Conservation (phyloP, 2,113 vertebrate species). For the Indicator maculatus region DNA sequence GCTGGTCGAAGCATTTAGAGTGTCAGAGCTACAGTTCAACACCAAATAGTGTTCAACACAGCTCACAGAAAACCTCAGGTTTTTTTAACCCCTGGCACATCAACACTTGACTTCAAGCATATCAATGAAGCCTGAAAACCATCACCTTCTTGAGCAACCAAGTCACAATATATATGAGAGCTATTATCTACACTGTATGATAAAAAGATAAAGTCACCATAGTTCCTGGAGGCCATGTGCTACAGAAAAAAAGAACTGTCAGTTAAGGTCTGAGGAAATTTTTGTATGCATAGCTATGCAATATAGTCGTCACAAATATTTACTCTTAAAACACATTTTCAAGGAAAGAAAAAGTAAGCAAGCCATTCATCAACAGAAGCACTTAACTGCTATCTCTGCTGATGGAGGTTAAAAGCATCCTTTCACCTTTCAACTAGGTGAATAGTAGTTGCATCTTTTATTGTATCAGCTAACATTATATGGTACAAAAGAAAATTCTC, state of each 20-base stretch:
- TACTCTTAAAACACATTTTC: not conserved
- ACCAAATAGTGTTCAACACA: not conserved
- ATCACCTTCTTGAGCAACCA: not conserved
- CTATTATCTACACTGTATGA: not conserved
- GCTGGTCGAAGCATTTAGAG: not conserved
- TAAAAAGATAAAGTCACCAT: not conserved
- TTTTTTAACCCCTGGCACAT: not conserved
- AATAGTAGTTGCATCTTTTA: not conserved
- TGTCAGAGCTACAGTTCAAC: not conserved
- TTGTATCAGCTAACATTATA: not conserved
- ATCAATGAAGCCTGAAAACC: not conserved
- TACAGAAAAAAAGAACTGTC: not conserved
- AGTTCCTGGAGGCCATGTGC: rapidly evolving
- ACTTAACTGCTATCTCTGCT: not conserved
- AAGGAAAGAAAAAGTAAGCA: not conserved
- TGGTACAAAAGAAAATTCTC: not conserved
- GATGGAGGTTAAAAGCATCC: not conserved
- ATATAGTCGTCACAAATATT: not conserved
- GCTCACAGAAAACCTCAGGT: not conserved
- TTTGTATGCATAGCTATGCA: not conserved
- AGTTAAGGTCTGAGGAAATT: not conserved
- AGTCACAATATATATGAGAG: rapidly evolving
- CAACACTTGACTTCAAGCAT: not conserved
- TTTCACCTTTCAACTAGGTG: not conserved
- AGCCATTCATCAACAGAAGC: not conserved